Conservation (phyloP, 2,888 invertebrate genomes). For the Caenorhabditis becei region DNA sequence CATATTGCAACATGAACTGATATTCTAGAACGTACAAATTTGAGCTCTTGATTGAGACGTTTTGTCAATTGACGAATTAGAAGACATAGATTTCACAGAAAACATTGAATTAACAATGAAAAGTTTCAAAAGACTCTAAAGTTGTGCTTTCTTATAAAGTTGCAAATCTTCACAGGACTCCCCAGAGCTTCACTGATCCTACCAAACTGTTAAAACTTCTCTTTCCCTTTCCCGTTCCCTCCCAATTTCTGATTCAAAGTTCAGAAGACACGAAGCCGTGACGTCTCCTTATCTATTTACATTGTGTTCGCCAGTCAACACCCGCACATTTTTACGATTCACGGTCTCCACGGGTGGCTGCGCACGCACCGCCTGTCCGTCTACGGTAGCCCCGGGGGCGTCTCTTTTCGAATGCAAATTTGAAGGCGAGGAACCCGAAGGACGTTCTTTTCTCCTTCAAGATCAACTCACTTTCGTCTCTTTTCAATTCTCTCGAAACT, state of each 20-base stretch:
- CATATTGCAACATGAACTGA: no score
- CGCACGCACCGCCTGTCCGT: constrained; percentile 1
- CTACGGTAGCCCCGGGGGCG: constrained; percentile 17
- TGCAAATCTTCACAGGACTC: no score
- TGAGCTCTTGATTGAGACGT: no score
- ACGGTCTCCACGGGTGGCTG: constrained; percentile 42
- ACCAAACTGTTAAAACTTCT: no score
- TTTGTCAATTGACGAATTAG: no score
- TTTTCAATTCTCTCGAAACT: not conserved
- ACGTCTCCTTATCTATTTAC: constrained; percentile 32
- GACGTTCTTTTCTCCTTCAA: constrained; percentile 19
- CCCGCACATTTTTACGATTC: constrained; percentile 37
- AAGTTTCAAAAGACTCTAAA: no score
- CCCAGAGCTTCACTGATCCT: no score
- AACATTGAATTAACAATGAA: no score
- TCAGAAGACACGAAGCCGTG: not conserved
- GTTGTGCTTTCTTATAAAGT: no score
- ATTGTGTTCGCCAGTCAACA: constrained; percentile 11
- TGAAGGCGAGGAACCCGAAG: constrained; percentile 2
- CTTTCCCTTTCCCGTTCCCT: not conserved
- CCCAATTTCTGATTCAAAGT: constrained; percentile 15
- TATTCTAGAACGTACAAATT: no score
- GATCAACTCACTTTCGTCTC: constrained; percentile 12
- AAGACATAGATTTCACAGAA: no score
- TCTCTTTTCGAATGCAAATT: constrained; percentile 52